Evolutionary conservation across 2,888 invertebrate species (phyloP).

Genomic region (Chironomus riparius): DNA sequence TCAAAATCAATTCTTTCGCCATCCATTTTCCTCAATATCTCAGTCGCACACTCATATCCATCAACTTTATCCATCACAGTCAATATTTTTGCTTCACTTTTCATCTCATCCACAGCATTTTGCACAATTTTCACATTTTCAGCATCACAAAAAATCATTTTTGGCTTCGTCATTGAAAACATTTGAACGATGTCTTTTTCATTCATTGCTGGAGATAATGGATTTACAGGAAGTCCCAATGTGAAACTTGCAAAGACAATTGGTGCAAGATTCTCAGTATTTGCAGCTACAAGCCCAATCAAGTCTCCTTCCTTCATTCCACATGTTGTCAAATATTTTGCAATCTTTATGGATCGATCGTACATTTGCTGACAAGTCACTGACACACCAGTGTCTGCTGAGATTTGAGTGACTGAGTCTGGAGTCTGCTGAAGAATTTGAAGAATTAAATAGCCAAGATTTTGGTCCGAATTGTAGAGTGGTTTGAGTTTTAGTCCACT

Average conservation of each 20-base stretch:
- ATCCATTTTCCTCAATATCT: background rate
- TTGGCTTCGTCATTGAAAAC: slow-evolving; percentile 15
- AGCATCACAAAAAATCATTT: slow-evolving; percentile 18
- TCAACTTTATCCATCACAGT: slow-evolving; percentile 15
- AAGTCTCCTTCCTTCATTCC: slow-evolving; percentile 31
- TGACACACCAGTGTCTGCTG: background rate
- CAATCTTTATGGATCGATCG: slow-evolving; percentile 29
- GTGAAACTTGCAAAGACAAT: slow-evolving; percentile 34
- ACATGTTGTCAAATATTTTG: slow-evolving; percentile 30
- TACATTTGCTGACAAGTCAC: slow-evolving; percentile 4
- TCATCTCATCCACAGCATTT: slow-evolving; percentile 6
- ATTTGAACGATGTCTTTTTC: slow-evolving; percentile 25
- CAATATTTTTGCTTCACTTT: background rate
- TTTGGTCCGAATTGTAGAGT: slow-evolving; percentile 6
- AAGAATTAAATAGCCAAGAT: slow-evolving; percentile 16
- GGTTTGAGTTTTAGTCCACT: background rate
- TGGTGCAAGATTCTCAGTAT: slow-evolving; percentile 33
- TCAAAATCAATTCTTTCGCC: background rate
- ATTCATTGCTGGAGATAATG: slow-evolving; percentile 34
- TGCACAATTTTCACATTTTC: background rate
- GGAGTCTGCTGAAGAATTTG: slow-evolving; percentile 17
- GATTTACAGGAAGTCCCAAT: slow-evolving; percentile 35
- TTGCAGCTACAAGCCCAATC: slow-evolving; percentile 34
- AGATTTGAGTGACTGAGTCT: slow-evolving; percentile 21
- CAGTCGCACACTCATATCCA: background rate